A percentile compares a stretch with the other conserved stretches of the same genome.
phyloP scores from a whole-genome alignment of 2,113 vertebrate genomes.

The Rhynchomys soricoides region DNA sequence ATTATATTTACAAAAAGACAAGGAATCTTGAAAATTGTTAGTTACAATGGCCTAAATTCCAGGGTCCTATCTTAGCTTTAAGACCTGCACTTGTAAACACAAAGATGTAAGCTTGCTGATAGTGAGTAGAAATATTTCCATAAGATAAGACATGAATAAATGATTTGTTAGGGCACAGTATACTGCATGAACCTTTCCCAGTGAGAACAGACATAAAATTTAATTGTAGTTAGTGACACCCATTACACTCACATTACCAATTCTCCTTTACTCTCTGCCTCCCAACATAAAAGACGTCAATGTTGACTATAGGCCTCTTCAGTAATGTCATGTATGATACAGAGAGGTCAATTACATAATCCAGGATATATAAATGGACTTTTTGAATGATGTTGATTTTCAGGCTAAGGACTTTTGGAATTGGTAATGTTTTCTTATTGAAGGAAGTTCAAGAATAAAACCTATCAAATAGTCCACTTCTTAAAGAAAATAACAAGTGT shows the following conservation, averaged over 20 bases:
- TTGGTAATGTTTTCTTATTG: not conserved
- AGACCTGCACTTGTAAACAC: not conserved
- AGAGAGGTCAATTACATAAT: not conserved
- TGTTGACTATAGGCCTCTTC: not conserved
- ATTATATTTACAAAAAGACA: not conserved
- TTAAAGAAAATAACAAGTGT: conserved; percentile 22
- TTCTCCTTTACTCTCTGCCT: not conserved
- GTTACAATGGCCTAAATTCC: not conserved
- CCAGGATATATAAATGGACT: not conserved
- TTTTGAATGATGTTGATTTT: not conserved
- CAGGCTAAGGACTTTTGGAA: not conserved
- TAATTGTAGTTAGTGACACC: not conserved
- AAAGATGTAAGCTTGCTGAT: not conserved
- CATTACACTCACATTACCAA: not conserved
- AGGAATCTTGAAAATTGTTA: not conserved
- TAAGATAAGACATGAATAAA: not conserved
- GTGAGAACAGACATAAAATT: not conserved
- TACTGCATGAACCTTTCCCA: not conserved
- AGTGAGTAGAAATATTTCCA: not conserved
- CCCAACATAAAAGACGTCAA: not conserved
- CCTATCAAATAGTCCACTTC: not conserved
- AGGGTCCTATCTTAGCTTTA: not conserved
- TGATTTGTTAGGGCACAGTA: not conserved
- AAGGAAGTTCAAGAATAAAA: not conserved
- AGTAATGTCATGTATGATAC: not conserved